phyloP scores from a whole-genome alignment of 2,113 vertebrate species.

The Osmerus mordax region DNA sequence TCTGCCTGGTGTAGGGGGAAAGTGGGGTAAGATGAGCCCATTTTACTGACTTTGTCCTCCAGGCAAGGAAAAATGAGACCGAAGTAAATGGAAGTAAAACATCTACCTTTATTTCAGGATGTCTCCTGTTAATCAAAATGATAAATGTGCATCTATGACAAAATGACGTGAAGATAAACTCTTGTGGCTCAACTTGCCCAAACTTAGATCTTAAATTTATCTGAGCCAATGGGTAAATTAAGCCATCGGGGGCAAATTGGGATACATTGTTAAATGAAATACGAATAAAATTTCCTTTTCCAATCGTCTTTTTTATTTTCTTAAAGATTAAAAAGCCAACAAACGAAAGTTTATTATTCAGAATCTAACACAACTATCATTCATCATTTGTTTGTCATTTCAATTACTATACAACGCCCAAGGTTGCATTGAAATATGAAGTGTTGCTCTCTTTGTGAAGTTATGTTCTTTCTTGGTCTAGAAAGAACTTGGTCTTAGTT shows the following conservation, averaged over 20 bases:
- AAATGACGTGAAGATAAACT: background rate
- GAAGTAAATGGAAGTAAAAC: slow-evolving; percentile 5
- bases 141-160: background rate
- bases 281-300: background rate
- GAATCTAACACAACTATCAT: slow-evolving; percentile 5
- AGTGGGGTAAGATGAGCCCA: background rate
- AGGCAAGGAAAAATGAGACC: slow-evolving; percentile 2
- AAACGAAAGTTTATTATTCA: background rate
- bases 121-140: background rate
- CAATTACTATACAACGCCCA: slow-evolving; percentile 12
- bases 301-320: background rate
- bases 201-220: slow-evolving; percentile 21
- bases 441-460: slow-evolving; percentile 14
- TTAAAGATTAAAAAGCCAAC: background rate
- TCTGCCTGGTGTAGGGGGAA: background rate
- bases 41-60: background rate
- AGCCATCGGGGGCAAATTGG: slow-evolving; percentile 6
- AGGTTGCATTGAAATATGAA: slow-evolving; percentile 25
- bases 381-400: background rate
- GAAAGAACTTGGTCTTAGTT: too few relatives aligned
- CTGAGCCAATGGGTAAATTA: slow-evolving; percentile 9
- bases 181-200: slow-evolving; percentile 12
- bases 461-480: background rate
- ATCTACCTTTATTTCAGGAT: slow-evolving; percentile 19
- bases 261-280: background rate